phyloP scores from a whole-genome alignment of 1,140 invertebrate genomes.

The Portunus trituberculatus region DNA sequence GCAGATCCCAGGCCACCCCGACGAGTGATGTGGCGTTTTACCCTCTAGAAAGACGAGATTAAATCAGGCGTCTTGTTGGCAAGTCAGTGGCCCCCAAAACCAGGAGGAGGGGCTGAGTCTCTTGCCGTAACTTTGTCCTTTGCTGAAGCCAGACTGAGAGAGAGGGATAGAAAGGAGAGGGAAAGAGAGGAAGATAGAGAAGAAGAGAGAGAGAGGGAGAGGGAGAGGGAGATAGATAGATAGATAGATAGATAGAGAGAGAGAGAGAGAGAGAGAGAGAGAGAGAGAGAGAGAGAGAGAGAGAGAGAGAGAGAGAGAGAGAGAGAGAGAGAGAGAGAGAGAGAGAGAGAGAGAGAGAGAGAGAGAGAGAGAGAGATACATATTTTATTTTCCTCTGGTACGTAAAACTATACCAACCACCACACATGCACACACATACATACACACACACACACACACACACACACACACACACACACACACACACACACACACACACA shows the following conservation, averaged over 20 bases:
- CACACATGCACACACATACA: no score
- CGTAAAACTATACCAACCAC: no score
- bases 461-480: no score
- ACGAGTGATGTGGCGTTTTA: background rate
- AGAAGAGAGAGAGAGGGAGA: background rate
- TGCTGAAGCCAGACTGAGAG: background rate
- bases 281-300: no score
- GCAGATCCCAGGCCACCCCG: background rate
- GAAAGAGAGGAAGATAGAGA: background rate
- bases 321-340: no score
- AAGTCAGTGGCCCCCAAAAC: background rate
- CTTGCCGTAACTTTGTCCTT: background rate
- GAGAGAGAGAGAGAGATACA: no score
- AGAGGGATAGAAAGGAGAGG: background rate
- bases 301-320: no score
- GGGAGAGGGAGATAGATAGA: background rate
- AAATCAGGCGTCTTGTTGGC: background rate
- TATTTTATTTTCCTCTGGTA: no score
- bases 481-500: no score
- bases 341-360: no score
- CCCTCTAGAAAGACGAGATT: background rate
- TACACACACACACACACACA: no score
- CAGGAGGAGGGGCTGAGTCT: background rate
- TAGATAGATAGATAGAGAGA: background rate
- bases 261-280: background rate